Base-by-base conservation (phyloP, 2,888 invertebrate species). In the Nemotelus nigrinus region DNA sequence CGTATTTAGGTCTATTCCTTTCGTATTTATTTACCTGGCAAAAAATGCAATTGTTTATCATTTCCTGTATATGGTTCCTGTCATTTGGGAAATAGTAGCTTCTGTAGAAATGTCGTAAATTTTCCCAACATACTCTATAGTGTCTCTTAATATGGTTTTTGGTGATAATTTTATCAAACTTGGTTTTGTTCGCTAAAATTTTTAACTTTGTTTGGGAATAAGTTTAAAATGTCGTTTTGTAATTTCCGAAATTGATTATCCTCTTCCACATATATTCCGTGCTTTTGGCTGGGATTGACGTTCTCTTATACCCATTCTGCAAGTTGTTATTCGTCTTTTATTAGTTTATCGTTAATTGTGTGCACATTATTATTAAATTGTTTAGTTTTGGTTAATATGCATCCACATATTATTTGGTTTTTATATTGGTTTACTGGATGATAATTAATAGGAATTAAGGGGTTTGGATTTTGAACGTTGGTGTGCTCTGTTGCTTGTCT, bases 1-100 rank as follows among this genome's bases (percentile, higher is more conserved):
- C 53, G 53, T 53, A 53, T 10, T 53, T 53, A 53, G 53, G 53
- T 53, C 53, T 53, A 53, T 53, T 53, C 53, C 53, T 53, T 53
- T 53, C 53, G 53, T 53, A 53, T 53, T 53, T 53, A 53, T 53
- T 53, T 53, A 8, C 1, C 53, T 53, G 53, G 53, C 53, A 53
- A 53, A 53, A 8, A 53, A 10, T 53, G 53, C 53, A 53, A 53
- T 53, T 53, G 53, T 53, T 53, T 6, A 53, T 53, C 53, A 53
- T 53, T 53, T 53, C 53, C 1, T 53, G 53, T 53, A 53, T 53
- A 53, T 53, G 53, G 1, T 53, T 53, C 53, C 53, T 53, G 53
- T 1, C 53, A 10, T 53, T 53, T 10, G 53, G 53, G 10, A 53
- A 53, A 53, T 53, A 53, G 53, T 53, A 53, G 53, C 53, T 53